phyloP scores from a whole-genome alignment of 2,113 vertebrate species.

The Chaetorhynchus papuensis region DNA sequence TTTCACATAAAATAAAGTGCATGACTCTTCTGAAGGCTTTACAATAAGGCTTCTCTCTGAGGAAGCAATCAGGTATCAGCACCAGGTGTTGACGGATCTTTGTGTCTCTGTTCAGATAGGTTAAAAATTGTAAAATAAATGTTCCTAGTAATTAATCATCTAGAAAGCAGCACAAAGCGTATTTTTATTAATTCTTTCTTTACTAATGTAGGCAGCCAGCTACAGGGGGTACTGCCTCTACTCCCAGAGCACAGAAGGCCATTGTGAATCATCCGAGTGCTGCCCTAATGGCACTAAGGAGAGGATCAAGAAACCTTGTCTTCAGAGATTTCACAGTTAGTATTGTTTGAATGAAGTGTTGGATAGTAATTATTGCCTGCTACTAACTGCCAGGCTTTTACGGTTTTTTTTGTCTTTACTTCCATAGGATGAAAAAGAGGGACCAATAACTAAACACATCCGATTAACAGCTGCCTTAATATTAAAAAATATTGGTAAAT shows the following conservation, averaged over 20 bases:
- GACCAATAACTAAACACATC: conserved; percentile 99
- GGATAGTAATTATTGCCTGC: background rate
- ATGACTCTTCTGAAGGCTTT: background rate
- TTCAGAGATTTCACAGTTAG: conserved; percentile 99
- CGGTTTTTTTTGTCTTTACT: background rate
- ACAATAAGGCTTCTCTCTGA: background rate
- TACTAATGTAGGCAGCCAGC: conserved; percentile 77
- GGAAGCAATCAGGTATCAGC: background rate
- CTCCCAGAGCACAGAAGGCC: conserved; percentile 91
- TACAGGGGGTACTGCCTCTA: conserved; percentile 75
- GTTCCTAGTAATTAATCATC: background rate
- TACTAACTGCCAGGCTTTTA: background rate
- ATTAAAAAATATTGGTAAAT: conserved; percentile 99
- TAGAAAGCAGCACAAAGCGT: background rate
- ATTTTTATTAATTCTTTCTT: background rate
- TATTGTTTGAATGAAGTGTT: background rate
- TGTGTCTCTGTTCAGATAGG: background rate
- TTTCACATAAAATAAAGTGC: background rate
- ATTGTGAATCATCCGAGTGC: conserved; percentile 98
- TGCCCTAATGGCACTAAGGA: conserved; percentile 95
- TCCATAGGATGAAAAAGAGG: conserved; percentile 96
- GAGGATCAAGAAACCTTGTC: conserved; percentile 96
- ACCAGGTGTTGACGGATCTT: background rate
- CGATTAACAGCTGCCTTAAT: conserved; percentile 99
- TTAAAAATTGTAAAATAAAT: background rate